phyloP scores from a whole-genome alignment of 1,140 invertebrate species.

The Drosophila ficusphila region DNA sequence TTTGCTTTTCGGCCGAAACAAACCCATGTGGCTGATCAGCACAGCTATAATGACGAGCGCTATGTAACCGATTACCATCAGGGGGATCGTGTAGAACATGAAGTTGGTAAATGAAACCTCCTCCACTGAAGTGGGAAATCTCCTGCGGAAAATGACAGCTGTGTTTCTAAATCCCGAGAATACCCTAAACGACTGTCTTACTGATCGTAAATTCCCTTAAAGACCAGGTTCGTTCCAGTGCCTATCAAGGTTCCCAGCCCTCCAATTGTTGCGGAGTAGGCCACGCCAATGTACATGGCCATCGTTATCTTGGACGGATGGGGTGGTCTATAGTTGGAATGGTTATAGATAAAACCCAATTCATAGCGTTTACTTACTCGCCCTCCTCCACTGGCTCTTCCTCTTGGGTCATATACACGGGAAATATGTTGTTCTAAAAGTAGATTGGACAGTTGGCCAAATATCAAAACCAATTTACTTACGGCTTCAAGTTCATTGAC shows the following conservation, averaged over 20 bases:
- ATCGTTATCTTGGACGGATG: constrained; percentile 87
- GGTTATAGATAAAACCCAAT: background rate
- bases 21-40: constrained; percentile 89
- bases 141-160: constrained; percentile 50
- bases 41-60: constrained; percentile 88
- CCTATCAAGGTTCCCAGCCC: constrained; percentile 94
- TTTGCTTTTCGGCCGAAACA: constrained; percentile 86
- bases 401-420: constrained; percentile 47
- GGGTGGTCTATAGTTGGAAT: constrained; percentile 75
- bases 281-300: constrained; percentile 90
- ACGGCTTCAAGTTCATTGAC: constrained; percentile 88
- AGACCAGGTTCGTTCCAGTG: constrained; percentile 93
- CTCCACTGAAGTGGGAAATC: constrained; percentile 86
- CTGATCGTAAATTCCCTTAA: constrained; percentile 90
- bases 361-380: constrained; percentile 38
- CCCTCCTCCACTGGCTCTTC: constrained; percentile 44
- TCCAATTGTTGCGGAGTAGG: constrained; percentile 91
- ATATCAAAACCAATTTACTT: constrained; percentile 22
- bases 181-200: too few relatives aligned
- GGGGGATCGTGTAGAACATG: constrained; percentile 86
- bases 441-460: background rate
- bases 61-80: constrained; percentile 87
- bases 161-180: background rate
- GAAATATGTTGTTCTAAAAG: constrained; percentile 48
- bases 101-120: constrained; percentile 90